phyloP scores from a whole-genome alignment of 2,797 vertebrate genomes.

The Thaleichthys pacificus region DNA sequence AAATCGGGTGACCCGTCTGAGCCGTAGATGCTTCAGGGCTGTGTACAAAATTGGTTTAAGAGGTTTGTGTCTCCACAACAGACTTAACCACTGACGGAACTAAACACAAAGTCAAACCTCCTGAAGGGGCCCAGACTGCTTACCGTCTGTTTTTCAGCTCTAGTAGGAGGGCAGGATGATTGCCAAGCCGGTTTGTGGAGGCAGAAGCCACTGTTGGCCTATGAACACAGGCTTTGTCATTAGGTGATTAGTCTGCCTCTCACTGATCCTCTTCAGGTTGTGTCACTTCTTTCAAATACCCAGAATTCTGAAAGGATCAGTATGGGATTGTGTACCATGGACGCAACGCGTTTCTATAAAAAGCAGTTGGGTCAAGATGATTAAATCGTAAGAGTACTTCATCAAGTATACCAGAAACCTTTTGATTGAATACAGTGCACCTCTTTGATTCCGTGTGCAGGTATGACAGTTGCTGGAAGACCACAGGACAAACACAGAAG shows the following conservation, averaged over 20 bases:
- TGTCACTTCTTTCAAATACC: not conserved
- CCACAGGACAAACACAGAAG: not conserved
- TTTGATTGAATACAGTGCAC: not conserved
- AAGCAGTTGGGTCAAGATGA: not conserved
- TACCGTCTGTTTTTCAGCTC: not conserved
- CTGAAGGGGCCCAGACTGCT: not conserved
- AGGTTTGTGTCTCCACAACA: conserved; percentile 12
- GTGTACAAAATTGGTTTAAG: conserved; percentile 9
- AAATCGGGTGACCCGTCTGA: conserved; percentile 4
- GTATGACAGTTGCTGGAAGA: not conserved
- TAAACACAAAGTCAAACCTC: conserved; percentile 4
- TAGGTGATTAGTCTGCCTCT: not conserved
- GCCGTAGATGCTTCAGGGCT: not conserved
- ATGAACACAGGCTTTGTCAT: conserved; percentile 7
- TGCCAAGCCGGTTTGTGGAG: conserved; percentile 1
- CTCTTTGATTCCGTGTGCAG: not conserved
- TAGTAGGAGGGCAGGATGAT: not conserved
- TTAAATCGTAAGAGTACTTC: not conserved
- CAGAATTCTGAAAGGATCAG: not conserved
- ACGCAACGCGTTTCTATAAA: not conserved
- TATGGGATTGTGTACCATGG: not conserved
- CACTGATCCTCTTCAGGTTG: not conserved
- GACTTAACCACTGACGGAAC: conserved; percentile 15
- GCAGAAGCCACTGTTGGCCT: not conserved
- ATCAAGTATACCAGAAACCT: not conserved